A percentile compares a stretch with the other conserved stretches of the same genome.
Conservation (phyloP, 1,140 invertebrate species). For the Lethrus apterus region DNA sequence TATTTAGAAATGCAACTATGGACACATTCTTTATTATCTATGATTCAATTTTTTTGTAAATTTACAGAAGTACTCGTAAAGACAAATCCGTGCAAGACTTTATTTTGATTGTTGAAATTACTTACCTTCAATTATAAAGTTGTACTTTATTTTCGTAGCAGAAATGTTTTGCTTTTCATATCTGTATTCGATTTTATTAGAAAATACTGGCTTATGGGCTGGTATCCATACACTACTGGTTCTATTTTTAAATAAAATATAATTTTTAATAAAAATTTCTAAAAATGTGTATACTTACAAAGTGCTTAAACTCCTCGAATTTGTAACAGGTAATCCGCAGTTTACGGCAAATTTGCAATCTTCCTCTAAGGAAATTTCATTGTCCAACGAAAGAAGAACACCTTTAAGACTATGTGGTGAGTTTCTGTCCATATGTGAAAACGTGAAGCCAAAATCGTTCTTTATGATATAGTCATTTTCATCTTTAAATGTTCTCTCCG, state of each 20-base stretch:
- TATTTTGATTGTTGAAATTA: no score
- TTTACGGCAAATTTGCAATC: slow-evolving; percentile 1
- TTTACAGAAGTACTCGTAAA: no score
- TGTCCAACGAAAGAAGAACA: neutral
- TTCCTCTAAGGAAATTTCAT: neutral
- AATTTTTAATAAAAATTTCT: neutral
- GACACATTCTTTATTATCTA: no score
- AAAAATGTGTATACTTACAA: neutral
- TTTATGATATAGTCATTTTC: slow-evolving; percentile 1
- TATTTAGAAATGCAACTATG: no score
- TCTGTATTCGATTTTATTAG: no score
- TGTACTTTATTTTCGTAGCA: no score
- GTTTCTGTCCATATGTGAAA: slow-evolving; percentile 5
- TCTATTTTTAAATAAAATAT: neutral
- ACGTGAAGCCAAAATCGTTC: slow-evolving; percentile 1
- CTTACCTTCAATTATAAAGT: no score
- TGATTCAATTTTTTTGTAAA: no score
- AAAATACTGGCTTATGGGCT: neutral
- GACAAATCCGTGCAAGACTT: no score
- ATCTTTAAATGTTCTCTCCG: neutral
- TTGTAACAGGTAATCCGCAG: slow-evolving; percentile 7
- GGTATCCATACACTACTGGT: slow-evolving; percentile 1
- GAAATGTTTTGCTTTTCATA: no score
- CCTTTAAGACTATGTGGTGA: slow-evolving; percentile 1
- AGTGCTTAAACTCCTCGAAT: neutral